Evolutionary conservation across 2,797 vertebrate genomes (phyloP).

Genomic region (Gymnothorax javanicus): DNA sequence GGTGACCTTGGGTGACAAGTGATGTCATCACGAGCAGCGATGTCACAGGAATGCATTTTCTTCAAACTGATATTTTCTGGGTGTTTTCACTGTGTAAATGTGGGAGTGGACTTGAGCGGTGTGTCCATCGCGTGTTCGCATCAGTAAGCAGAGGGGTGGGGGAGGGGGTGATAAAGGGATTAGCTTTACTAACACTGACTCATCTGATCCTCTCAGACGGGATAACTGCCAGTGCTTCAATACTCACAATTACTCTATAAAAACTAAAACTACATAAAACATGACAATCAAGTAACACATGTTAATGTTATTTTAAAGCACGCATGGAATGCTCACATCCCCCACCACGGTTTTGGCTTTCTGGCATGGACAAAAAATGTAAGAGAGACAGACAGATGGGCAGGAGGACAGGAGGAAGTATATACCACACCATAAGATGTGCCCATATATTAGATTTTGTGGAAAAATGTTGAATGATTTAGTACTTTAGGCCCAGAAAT

Average conservation of each 20-base stretch:
- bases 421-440: no score
- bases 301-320: no score
- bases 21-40: conserved; percentile 26
- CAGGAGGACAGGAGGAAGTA: no score
- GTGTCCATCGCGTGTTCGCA: conserved; percentile 12
- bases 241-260: not conserved
- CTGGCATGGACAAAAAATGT: no score
- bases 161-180: no score
- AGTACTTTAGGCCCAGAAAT: no score
- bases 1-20: conserved; percentile 33
- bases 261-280: not conserved
- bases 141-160: not conserved
- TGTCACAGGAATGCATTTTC: conserved; percentile 7
- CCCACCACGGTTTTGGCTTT: no score
- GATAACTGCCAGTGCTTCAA: not conserved
- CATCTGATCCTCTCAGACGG: not conserved
- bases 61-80: conserved; percentile 1
- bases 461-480: no score
- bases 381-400: no score
- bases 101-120: conserved; percentile 18
- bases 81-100: conserved; percentile 30
- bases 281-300: not conserved
- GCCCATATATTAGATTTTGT: no score
- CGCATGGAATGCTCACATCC: no score
- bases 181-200: not conserved